Evolutionary conservation across 2,113 vertebrate species (phyloP).

Genomic region (Mus musculus): GRCm39 chr8:43323001-43323500

Average conservation of each 20-base stretch:
- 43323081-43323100: background rate
- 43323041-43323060: no score
- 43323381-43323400: background rate
- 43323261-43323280: background rate
- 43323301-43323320: background rate
- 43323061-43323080: background rate
- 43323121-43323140: background rate
- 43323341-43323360: background rate
- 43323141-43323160: background rate
- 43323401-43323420: background rate
- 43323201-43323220: background rate
- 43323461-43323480: background rate
- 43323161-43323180: background rate
- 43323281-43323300: background rate
- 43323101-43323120: background rate
- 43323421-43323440: background rate
- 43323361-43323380: background rate
- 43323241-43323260: background rate
- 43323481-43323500: background rate
- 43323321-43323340: background rate
- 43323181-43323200: background rate
- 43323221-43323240: background rate
- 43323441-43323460: background rate
- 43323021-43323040: background rate
- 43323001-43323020: background rate